Conservation (phyloP, 1,140 invertebrate genomes). For the Lepidurus apus region DNA sequence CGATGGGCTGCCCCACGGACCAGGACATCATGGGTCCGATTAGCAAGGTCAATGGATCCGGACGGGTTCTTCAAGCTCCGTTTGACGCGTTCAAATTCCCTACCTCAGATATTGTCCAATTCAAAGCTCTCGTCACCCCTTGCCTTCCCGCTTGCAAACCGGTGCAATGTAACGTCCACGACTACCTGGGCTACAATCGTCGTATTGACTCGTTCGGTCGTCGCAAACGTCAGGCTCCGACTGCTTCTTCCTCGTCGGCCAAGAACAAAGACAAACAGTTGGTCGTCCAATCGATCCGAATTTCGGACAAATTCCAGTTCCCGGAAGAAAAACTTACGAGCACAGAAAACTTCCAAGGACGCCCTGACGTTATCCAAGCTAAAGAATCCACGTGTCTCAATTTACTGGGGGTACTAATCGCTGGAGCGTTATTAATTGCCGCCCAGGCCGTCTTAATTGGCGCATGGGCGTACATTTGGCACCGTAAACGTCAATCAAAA, state of each 20-base stretch:
- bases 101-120: slow-evolving; percentile 52
- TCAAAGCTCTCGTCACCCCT: slow-evolving; percentile 52
- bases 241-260: slow-evolving; percentile 29
- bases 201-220: slow-evolving; percentile 47
- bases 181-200: slow-evolving; percentile 45
- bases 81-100: slow-evolving; percentile 57
- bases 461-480: slow-evolving; percentile 46
- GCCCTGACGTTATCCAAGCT: slow-evolving; percentile 23
- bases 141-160: slow-evolving; percentile 51
- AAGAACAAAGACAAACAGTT: slow-evolving; percentile 45
- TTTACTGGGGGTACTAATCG: slow-evolving; percentile 42
- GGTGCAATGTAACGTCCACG: slow-evolving; percentile 46
- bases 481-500: slow-evolving; percentile 38
- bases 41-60: slow-evolving; percentile 41
- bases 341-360: slow-evolving; percentile 32
- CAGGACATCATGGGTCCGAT: slow-evolving; percentile 50
- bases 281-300: slow-evolving; percentile 49
- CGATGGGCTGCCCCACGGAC: slow-evolving; percentile 51
- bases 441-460: slow-evolving; percentile 45
- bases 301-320: slow-evolving; percentile 50
- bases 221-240: slow-evolving; percentile 39
- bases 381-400: slow-evolving; percentile 39
- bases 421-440: slow-evolving; percentile 44
- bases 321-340: slow-evolving; percentile 36
- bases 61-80: slow-evolving; percentile 47